A percentile compares a stretch with the other conserved stretches of the same genome.
phyloP scores from a whole-genome alignment of 1,140 invertebrate species.

The Drosophila busckii region DNA sequence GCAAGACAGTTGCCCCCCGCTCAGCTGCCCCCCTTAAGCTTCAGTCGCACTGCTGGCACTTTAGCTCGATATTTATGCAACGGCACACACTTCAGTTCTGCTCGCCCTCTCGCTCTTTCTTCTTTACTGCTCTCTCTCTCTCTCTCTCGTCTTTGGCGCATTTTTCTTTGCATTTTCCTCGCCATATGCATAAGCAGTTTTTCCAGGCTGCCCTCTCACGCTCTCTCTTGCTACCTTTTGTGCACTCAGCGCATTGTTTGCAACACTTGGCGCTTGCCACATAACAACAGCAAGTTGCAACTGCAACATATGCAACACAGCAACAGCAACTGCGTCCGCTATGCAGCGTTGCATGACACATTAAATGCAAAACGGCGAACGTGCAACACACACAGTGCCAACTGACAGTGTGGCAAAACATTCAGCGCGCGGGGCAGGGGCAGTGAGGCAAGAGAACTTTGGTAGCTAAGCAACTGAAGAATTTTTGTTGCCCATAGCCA shows the following conservation, averaged over 20 bases:
- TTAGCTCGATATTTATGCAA: constrained; percentile 75
- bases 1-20: constrained; percentile 35
- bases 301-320: constrained; percentile 62
- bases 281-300: constrained; percentile 67
- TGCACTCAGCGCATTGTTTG: constrained; percentile 49
- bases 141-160: constrained; percentile 37
- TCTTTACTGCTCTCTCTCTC: constrained; percentile 1
- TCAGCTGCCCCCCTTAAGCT: neutral
- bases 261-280: constrained; percentile 75
- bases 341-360: constrained; percentile 73
- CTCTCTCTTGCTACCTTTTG: constrained; percentile 6
- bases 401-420: constrained; percentile 8
- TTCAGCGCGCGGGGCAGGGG: constrained; percentile 13
- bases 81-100: constrained; percentile 62
- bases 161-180: constrained; percentile 71
- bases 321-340: constrained; percentile 32
- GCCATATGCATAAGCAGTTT: constrained; percentile 64
- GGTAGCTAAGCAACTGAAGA: constrained; percentile 8
- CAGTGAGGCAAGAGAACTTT: neutral
- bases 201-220: constrained; percentile 50
- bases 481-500: constrained; percentile 26
- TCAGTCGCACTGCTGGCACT: constrained; percentile 40
- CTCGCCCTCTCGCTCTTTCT: constrained; percentile 5
- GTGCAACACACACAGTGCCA: constrained; percentile 7
- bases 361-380: constrained; percentile 69